These are phyloP conservation scores for Ceratina japonica DNA, from an alignment of 1,140 invertebrate genomes.

Conservation along the genomic window DNA sequence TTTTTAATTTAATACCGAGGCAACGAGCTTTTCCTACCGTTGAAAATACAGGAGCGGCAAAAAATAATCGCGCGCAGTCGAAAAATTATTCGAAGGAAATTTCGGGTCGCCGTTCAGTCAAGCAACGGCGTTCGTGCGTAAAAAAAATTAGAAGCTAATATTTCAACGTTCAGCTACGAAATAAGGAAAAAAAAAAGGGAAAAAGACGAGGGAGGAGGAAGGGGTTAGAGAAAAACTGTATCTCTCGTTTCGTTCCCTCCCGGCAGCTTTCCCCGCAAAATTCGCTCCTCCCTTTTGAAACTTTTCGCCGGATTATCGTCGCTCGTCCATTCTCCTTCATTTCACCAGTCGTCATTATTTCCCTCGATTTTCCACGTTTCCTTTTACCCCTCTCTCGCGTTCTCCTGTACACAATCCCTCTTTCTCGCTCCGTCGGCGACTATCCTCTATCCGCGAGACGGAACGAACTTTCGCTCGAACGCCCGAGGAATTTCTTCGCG, in stretches of 20 bases:
- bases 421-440: background rate
- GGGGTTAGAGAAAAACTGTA: background rate
- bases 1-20: no score
- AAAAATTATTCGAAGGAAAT: slow-evolving; percentile 17
- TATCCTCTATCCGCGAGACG: background rate
- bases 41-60: background rate
- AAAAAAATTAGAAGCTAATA: slow-evolving; percentile 9
- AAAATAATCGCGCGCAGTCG: background rate
- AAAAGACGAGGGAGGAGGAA: no score
- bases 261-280: slow-evolving; percentile 3
- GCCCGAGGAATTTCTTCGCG: slow-evolving; percentile 46
- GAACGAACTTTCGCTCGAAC: slow-evolving; percentile 3
- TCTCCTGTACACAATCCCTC: background rate
- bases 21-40: background rate
- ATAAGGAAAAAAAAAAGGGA: no score
- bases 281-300: background rate
- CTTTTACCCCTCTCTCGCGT: background rate
- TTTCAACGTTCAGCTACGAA: background rate
- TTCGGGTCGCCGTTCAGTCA: background rate
- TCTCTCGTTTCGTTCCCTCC: background rate
- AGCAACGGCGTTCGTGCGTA: background rate
- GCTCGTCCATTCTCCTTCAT: slow-evolving; percentile 17
- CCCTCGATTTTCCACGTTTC: slow-evolving; percentile 11
- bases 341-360: slow-evolving; percentile 30
- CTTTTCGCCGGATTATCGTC: slow-evolving; percentile 24